Evolutionary conservation across 2,888 invertebrate genomes (phyloP).

Genomic region (Sycophila texana): DNA sequence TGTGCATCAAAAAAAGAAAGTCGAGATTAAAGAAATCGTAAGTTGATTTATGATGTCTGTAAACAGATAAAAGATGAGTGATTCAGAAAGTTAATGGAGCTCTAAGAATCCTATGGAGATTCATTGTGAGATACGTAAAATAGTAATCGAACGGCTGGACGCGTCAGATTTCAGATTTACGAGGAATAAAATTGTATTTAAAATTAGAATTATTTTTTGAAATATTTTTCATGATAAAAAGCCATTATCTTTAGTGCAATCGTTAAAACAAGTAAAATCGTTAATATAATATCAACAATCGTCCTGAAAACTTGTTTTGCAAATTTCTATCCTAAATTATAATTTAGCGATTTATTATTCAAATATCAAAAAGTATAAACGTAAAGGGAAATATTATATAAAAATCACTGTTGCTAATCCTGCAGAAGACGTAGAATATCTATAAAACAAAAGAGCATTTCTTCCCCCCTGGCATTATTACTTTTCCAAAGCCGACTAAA

Average conservation of each 20-base stretch:
- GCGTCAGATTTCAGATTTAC: slow-evolving; percentile 9
- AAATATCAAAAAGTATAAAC: too few species aligned
- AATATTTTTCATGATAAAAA: too few species aligned
- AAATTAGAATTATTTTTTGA: slow-evolving; percentile 1
- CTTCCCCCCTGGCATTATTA: slow-evolving; percentile 24
- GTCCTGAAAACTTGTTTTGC: neutral
- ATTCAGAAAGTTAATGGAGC: slow-evolving; percentile 66
- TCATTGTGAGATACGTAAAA: slow-evolving; percentile 7
- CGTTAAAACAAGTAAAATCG: too few species aligned
- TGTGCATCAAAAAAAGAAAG: too few species aligned
- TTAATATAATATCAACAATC: slow-evolving; percentile 7
- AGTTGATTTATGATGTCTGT: too few species aligned
- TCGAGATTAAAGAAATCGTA: too few species aligned
- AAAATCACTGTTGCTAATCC: too few species aligned
- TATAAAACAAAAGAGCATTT: slow-evolving; percentile 35
- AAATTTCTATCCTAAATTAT: too few species aligned
- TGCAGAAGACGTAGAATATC: too few species aligned
- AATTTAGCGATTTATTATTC: too few species aligned
- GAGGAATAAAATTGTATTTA: slow-evolving; percentile 26
- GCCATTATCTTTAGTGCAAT: too few species aligned
- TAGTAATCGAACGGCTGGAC: slow-evolving; percentile 30
- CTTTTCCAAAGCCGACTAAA: slow-evolving; percentile 49
- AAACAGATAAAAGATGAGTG: slow-evolving; percentile 62
- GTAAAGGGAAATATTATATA: too few species aligned
- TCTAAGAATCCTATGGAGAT: slow-evolving; percentile 23